Conservation (phyloP, 2,113 vertebrate genomes). For the Cyrtonyx montezumae region DNA sequence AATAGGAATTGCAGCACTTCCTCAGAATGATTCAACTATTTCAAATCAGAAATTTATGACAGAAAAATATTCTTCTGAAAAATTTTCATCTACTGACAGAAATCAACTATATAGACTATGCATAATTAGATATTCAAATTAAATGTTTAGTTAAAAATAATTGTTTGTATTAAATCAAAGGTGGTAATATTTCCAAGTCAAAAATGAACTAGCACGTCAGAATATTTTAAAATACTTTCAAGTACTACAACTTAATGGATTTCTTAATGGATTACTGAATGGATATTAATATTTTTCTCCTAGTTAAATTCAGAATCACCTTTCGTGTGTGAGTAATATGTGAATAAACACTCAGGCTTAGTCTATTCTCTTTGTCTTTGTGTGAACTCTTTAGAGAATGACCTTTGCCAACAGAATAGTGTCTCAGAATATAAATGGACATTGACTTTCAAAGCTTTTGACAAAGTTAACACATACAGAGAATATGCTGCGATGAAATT, state of each 20-base stretch:
- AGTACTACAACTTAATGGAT: slow-evolving; percentile 3
- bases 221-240: background rate
- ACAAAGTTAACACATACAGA: slow-evolving; percentile 44
- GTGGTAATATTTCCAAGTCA: background rate
- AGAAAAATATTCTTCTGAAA: background rate
- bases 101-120: background rate
- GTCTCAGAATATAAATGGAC: slow-evolving; percentile 55
- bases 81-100: background rate
- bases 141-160: background rate
- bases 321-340: slow-evolving; percentile 41
- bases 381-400: slow-evolving; percentile 46
- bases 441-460: slow-evolving; percentile 62
- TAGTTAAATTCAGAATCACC: slow-evolving; percentile 12
- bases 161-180: background rate
- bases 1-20: background rate
- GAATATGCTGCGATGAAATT: slow-evolving; percentile 54
- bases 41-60: background rate
- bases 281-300: background rate
- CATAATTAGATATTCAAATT: background rate
- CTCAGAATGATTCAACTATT: background rate
- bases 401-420: slow-evolving; percentile 57
- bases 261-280: slow-evolving; percentile 17
- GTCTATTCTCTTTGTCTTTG: slow-evolving; percentile 18
- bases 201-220: background rate
- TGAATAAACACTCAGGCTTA: slow-evolving; percentile 42